These are phyloP conservation scores for Ondatra zibethicus DNA, from an alignment of 2,113 vertebrate genomes.

Conservation along the genomic window DNA sequence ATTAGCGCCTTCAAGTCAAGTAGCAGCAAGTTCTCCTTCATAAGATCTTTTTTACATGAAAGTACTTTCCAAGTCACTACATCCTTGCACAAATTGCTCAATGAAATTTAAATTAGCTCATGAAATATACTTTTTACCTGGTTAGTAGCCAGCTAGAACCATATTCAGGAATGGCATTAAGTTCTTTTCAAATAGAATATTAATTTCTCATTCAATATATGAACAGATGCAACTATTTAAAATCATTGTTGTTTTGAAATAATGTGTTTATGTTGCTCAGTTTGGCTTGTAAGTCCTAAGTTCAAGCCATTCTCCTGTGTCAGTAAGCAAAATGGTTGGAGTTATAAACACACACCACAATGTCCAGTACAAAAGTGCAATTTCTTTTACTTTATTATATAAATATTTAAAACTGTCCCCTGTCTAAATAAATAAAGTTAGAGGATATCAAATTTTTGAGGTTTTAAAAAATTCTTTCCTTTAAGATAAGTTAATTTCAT, in stretches of 20 bases:
- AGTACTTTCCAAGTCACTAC: conserved; percentile 47
- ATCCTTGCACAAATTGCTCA: conserved; percentile 37
- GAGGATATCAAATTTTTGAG: not conserved
- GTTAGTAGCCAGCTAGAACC: not conserved
- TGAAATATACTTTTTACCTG: conserved; percentile 36
- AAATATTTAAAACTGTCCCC: not conserved
- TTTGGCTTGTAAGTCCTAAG: not conserved
- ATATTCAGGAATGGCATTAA: not conserved
- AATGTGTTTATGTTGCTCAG: not conserved
- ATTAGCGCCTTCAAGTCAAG: conserved; percentile 63
- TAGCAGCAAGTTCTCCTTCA: conserved; percentile 46
- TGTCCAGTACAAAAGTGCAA: not conserved
- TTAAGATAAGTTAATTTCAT: not conserved
- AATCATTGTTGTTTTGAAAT: not conserved
- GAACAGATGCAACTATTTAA: not conserved
- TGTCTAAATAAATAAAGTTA: not conserved
- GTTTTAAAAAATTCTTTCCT: not conserved
- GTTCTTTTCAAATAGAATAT: not conserved
- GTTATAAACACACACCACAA: too few species aligned
- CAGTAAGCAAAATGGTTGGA: not conserved
- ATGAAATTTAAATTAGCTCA: conserved; percentile 43
- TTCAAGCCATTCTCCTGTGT: not conserved
- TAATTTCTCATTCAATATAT: not conserved
- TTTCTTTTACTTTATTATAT: not conserved
- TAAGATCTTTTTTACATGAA: conserved; percentile 18